Conservation (phyloP, 2,888 invertebrate species). For the Bombylius discolor region DNA sequence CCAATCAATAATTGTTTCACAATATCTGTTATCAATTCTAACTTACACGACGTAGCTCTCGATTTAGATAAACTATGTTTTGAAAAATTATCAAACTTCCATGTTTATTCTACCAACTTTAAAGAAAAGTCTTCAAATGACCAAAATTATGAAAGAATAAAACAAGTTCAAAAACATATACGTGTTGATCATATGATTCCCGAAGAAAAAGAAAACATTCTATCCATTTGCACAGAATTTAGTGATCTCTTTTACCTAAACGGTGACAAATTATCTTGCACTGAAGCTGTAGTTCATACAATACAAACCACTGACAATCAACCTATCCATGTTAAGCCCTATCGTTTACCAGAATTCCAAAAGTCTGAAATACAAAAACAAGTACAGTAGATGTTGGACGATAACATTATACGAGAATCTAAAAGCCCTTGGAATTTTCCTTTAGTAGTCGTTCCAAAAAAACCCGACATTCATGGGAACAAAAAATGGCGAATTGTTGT, state of each 20-base stretch:
- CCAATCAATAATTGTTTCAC: too few relatives aligned
- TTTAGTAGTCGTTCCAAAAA: background rate
- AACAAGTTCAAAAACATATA: too few relatives aligned
- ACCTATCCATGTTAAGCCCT: background rate
- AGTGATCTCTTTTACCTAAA: background rate
- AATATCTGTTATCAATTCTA: too few relatives aligned
- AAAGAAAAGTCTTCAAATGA: too few relatives aligned
- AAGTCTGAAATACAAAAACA: background rate
- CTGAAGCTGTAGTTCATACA: background rate
- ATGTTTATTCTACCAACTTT: too few relatives aligned
- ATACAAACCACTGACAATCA: background rate
- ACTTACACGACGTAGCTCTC: too few relatives aligned
- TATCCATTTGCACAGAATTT: too few relatives aligned
- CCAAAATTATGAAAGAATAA: too few relatives aligned
- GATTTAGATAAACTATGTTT: too few relatives aligned
- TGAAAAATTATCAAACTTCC: too few relatives aligned
- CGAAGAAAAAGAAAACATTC: too few relatives aligned
- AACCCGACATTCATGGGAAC: background rate
- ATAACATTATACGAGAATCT: background rate
- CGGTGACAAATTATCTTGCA: background rate
- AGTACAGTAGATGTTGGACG: background rate
- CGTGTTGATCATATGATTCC: too few relatives aligned
- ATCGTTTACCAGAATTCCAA: background rate
- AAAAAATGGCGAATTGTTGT: background rate
- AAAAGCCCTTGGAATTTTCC: background rate